Evolutionary conservation across 2,113 vertebrate species (phyloP), one percentile per base, ranked within the genome.

Genomic region (Pseudolaguvia tuberculata): DNA sequence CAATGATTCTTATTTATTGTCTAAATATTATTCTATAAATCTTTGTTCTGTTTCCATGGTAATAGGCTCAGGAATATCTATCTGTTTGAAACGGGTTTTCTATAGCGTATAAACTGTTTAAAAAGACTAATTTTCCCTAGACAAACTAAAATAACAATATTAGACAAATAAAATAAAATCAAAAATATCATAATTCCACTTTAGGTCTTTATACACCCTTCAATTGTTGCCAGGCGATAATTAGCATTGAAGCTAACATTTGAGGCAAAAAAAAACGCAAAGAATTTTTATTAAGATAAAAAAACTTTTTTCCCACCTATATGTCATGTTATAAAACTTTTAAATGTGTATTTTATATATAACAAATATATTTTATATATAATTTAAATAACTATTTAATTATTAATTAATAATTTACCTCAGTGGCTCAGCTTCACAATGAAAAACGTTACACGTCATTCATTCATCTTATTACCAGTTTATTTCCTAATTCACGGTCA

Each of bases 1-100:
- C 2, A 21, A n/a, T 39, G 3, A 23, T 1, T 42, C n/a, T 12
- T 13, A n/a, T 23, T 63, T 39, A n/a, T n/a, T 45, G 20, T 23
- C 5, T 8, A 23, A 21, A 42, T 5, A 1, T 14, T 23, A n/a
- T 23, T 12, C 39, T 7, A 62, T 21, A 65, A 65, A 47, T 65
- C 61, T 65, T 47, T 65, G n/a, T n/a, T 15, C 39, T 11, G 61
- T 65, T 65, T 65, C 61, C 61, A 65, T 65, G 39, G 39, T 18
- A 47, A 65, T 62, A 21, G 13, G 35, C 31, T 2, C 0, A 42
- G 35, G 11, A 62, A 42, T 35, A 35, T 14, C 39, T 42, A 9
- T 42, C 9, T 8, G 39, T 7, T 42, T 42, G 6, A 4, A 35
- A 42, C 39, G 39, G 7, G 39, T 42, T 42, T 42, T 42, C 7